Base-by-base conservation (phyloP, 2,888 invertebrate genomes). In the Meloe dianella region DNA sequence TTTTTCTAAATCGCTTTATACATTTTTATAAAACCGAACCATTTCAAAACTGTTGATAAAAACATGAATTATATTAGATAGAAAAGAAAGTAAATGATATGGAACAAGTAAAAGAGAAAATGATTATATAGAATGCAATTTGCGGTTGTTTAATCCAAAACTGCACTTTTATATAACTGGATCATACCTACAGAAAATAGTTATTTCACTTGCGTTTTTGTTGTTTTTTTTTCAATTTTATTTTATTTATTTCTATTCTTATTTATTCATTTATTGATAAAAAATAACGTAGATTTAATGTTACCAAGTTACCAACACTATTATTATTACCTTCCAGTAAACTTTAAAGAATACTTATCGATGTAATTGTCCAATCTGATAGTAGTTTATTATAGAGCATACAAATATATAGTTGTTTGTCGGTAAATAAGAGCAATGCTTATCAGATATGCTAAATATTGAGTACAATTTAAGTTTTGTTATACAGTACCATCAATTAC, bases 1-100 rank as follows among this genome's bases (percentile, higher is more conserved):
- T n/a, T n/a, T n/a, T n/a, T n/a, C n/a, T n/a, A n/a, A n/a, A n/a
- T n/a, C n/a, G n/a, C n/a, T n/a, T n/a, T n/a, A n/a, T n/a, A n/a
- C n/a, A n/a, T n/a, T n/a, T n/a, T n/a, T n/a, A n/a, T n/a, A n/a
- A n/a, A n/a, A n/a, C n/a, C n/a, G 4, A 27, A 4, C 27, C 27
- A 27, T 27, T 27, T n/a, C 27, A 3, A 32, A 9, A 5, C 32
- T 2, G 2, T 41, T 24, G 14, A 24, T 54, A 54, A 24, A 54
- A 12, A 14, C 14, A 24, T 12, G 24, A 54, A 54, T 54, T 24
- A 24, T 24, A 54, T 14, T 14, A n/a, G n/a, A n/a, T 54, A 24
- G 14, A 14, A 24, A 24, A 54, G 54, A 54, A 54, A 54, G 24
- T 54, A 54, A 54, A 54, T 54, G 54, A 54, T 12, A 54, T 54